A percentile compares a stretch with the other conserved stretches of the same genome.
phyloP scores from a whole-genome alignment of 2,113 vertebrate genomes.

The Saiga tatarica region DNA sequence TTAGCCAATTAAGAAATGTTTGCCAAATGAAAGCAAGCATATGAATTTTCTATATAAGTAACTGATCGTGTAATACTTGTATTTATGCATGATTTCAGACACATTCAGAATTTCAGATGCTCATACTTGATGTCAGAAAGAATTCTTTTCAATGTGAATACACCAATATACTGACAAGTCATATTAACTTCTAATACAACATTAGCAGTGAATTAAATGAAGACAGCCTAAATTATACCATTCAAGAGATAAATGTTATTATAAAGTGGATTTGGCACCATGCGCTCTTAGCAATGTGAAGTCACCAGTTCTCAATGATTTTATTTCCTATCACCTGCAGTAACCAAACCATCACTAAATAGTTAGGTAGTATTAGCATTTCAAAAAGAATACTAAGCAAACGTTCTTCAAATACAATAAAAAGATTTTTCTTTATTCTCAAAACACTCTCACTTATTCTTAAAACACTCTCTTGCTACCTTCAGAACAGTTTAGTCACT shows the following conservation, averaged over 20 bases:
- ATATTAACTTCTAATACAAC: constrained; percentile 38
- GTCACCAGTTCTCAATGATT: constrained; percentile 25
- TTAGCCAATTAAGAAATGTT: constrained; percentile 44
- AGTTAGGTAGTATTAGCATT: not conserved
- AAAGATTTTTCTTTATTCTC: not conserved
- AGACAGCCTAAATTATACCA: constrained; percentile 24
- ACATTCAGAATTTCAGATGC: not conserved
- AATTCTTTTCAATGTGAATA: constrained; percentile 49
- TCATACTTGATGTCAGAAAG: not conserved
- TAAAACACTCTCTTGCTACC: not conserved
- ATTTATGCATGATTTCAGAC: constrained; percentile 19
- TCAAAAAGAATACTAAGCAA: constrained; percentile 15
- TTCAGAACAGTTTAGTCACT: not conserved
- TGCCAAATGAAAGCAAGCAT: constrained; percentile 21
- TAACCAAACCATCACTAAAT: not conserved
- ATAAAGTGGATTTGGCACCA: constrained; percentile 21
- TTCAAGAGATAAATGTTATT: constrained; percentile 7
- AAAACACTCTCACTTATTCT: not conserved
- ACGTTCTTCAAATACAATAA: not conserved
- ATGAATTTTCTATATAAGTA: constrained; percentile 16
- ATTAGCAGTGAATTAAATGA: constrained; percentile 53
- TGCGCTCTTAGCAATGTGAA: constrained; percentile 24
- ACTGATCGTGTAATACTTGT: not conserved
- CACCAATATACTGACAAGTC: constrained; percentile 47
- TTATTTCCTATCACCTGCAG: not conserved